These are phyloP conservation scores for Rhombomys opimus DNA, from an alignment of 2,113 vertebrate species.

Conservation along the genomic window DNA sequence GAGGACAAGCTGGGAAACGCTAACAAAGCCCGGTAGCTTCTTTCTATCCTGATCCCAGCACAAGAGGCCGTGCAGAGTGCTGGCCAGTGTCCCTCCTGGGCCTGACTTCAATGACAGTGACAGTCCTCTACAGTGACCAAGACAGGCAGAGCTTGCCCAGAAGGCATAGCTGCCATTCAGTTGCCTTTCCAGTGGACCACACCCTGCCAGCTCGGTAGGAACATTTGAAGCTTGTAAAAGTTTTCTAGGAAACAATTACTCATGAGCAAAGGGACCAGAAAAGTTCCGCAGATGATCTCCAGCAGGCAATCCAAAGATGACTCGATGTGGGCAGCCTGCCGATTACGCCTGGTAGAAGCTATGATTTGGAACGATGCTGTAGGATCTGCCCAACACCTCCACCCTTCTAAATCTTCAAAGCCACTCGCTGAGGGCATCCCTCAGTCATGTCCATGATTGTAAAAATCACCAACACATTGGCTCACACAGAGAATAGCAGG, in stretches of 20 bases:
- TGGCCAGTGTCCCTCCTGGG: background rate
- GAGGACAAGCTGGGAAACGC: background rate
- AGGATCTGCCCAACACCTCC: background rate
- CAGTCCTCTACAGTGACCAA: background rate
- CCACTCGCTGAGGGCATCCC: background rate
- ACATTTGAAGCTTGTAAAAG: constrained; percentile 1
- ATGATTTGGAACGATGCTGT: background rate
- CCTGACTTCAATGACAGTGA: background rate
- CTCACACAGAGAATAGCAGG: background rate
- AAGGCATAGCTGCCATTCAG: background rate
- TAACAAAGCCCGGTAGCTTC: background rate
- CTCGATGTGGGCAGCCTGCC: constrained; percentile 57
- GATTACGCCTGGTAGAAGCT: background rate
- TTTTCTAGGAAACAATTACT: constrained; percentile 79
- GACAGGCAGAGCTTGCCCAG: background rate
- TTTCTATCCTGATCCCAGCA: background rate
- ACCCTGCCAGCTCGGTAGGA: constrained; percentile 32
- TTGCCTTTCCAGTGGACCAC: background rate
- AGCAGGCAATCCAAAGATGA: constrained; percentile 47
- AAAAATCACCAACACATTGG: constrained; percentile 10
- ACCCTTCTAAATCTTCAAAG: background rate
- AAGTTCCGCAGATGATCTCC: constrained; percentile 34
- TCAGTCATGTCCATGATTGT: background rate
- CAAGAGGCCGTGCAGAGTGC: background rate
- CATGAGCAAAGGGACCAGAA: constrained; percentile 50